Base-by-base conservation (phyloP, 2,113 vertebrate genomes). In the Erythrolamprus reginae region DNA sequence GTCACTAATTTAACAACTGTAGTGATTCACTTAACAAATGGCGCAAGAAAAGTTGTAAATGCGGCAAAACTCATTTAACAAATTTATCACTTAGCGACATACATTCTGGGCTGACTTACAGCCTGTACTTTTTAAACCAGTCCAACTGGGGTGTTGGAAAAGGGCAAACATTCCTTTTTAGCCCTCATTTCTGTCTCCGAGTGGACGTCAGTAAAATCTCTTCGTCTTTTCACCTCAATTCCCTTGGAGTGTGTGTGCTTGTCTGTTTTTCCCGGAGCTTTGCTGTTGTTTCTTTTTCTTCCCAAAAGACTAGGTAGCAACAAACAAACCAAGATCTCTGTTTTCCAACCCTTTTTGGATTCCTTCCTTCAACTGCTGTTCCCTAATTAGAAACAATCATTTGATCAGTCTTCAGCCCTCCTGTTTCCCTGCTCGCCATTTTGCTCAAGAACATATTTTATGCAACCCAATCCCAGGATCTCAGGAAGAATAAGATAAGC, bases 391-490 rank as follows among this genome's bases (percentile, higher is more conserved):
- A 77, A 38, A 38, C 33, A 42, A 3, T 77, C 17, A 6, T 33
- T 15, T 65, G 9, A 0, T 58, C 24, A 28, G 56, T 58, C 56
- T 26, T 58, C 3, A 0, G 24, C n/a, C 61, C 0, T 0, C 15
- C 17, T 6, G 3, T 15, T 17, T 7, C 17, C 70, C 70, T 7
- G 2, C 33, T 77, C 42, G 70, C 70, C 3, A 23, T 77, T 77
- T 77, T 77, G 70, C 33, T 38, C 33, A 42, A 77, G 70, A 33
- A 21, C 33, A 42, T 6, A 6, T 38, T 77, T 77, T 42, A 21
- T 9, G 17, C 33, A 77, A 77, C 33, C 19, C 33, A 42, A 8
- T 21, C 33, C 33, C 17, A 77, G 8, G 70, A 77, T 21, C 70
- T 42, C 70, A 77, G 70, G 33, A 38, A 77, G 17, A 19, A 7